A percentile compares a stretch with the other conserved stretches of the same genome.
Evolutionary conservation across 2,888 invertebrate genomes (phyloP).

Genomic region (Celastrina argiolus): DNA sequence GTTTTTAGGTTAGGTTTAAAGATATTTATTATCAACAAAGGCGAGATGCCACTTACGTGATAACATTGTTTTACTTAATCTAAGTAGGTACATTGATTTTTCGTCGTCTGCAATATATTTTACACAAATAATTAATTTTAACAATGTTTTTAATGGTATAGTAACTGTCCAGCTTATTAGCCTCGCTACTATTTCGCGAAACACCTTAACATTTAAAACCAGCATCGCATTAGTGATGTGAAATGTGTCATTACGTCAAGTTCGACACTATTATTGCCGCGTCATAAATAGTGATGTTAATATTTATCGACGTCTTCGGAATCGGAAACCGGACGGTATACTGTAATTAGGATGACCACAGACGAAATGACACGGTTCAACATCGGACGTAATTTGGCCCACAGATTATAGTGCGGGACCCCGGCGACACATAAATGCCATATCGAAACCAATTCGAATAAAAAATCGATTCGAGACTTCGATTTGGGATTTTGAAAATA

Average conservation of each 20-base stretch:
- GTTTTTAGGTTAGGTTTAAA: too few relatives aligned
- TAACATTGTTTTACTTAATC: too few relatives aligned
- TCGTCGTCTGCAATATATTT: too few relatives aligned
- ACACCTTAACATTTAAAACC: too few relatives aligned
- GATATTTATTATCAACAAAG: too few relatives aligned
- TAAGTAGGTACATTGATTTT: too few relatives aligned
- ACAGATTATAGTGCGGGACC: conserved; percentile 65
- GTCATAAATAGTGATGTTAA: conserved; percentile 4
- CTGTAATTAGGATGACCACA: conserved; percentile 52
- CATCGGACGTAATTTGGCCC: conserved; percentile 56
- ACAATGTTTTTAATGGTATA: too few relatives aligned
- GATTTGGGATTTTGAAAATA: conserved; percentile 2
- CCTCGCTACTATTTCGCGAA: too few relatives aligned
- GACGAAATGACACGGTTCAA: conserved; percentile 67
- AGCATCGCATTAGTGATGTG: too few relatives aligned
- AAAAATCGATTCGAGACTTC: conserved; percentile 17
- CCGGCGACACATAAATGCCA: conserved; percentile 53
- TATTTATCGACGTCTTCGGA: conserved; percentile 32
- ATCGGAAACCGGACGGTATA: conserved; percentile 52
- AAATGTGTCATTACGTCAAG: not conserved
- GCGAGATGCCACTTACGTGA: too few relatives aligned
- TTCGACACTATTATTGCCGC: not conserved
- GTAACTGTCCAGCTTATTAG: too few relatives aligned
- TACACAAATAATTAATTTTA: too few relatives aligned
- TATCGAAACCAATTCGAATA: conserved; percentile 24